A percentile compares a stretch with the other conserved stretches of the same genome.
Evolutionary conservation across 2,113 vertebrate genomes (phyloP).

Genomic region (Dipodomys stephensi): DNA sequence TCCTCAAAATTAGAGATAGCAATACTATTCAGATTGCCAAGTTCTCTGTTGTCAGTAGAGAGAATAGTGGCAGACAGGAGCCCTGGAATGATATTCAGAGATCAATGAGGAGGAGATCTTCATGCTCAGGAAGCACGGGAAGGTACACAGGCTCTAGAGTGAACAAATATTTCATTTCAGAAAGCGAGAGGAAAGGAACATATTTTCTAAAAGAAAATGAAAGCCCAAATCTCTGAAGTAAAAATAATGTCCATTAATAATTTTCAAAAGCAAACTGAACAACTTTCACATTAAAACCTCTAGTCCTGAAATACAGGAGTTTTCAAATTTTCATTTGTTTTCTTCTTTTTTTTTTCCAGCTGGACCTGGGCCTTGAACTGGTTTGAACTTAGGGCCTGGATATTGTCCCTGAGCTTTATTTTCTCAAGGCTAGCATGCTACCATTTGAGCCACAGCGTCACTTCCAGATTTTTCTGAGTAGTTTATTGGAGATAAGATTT

Average conservation of each 20-base stretch:
- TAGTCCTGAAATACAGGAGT: background rate
- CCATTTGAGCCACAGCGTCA: too few species aligned
- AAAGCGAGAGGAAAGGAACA: background rate
- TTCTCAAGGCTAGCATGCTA: too few species aligned
- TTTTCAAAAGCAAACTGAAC: background rate
- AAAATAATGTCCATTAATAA: background rate
- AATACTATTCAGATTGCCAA: background rate
- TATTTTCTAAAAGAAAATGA: background rate
- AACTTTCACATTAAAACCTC: background rate
- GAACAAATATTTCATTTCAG: background rate
- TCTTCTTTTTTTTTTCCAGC: too few species aligned
- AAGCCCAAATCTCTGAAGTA: background rate
- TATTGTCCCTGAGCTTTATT: too few species aligned
- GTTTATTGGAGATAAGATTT: too few species aligned
- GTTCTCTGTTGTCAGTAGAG: background rate
- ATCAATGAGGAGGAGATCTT: background rate
- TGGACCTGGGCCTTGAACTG: too few species aligned
- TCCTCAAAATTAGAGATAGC: background rate
- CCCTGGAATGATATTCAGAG: fast-evolving
- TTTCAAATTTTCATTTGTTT: background rate
- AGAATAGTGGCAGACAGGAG: background rate
- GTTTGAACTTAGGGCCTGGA: too few species aligned
- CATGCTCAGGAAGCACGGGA: background rate
- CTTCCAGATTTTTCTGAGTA: too few species aligned
- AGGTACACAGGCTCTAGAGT: background rate